phyloP scores from a whole-genome alignment of 1,140 invertebrate genomes.

The Lucilia sericata region DNA sequence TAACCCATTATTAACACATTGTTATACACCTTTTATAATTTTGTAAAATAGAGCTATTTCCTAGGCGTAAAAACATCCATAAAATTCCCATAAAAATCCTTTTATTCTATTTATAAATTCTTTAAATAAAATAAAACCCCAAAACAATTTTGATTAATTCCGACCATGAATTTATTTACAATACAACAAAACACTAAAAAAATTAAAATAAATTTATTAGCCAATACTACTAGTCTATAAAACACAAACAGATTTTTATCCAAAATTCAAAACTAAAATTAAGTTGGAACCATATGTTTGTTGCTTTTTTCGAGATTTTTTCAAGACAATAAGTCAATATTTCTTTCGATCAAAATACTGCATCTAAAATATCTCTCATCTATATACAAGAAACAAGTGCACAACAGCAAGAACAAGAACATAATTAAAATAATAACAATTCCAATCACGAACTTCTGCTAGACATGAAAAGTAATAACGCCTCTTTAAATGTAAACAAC shows the following conservation, averaged over 20 bases:
- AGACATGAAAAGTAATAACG: conserved; percentile 24
- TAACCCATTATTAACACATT: too few species aligned
- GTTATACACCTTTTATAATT: too few species aligned
- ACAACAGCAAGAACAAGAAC: neutral
- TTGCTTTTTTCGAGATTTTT: neutral
- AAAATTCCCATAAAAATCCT: too few species aligned
- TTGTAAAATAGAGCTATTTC: too few species aligned
- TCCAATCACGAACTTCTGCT: conserved; percentile 20
- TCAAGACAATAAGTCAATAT: neutral
- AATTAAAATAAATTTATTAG: neutral
- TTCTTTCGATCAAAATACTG: neutral
- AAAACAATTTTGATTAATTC: neutral
- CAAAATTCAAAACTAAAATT: neutral
- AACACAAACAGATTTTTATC: neutral
- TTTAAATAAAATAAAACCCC: too few species aligned
- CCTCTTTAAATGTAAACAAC: conserved; percentile 27
- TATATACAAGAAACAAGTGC: neutral
- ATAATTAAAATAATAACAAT: neutral
- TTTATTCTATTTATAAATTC: too few species aligned
- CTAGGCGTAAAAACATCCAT: too few species aligned
- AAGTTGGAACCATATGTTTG: neutral
- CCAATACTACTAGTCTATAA: too few species aligned
- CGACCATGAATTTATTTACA: neutral
- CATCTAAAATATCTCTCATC: too few species aligned
- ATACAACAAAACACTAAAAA: neutral